Conservation (phyloP, 1,140 invertebrate genomes). For the Leucophenga varia region DNA sequence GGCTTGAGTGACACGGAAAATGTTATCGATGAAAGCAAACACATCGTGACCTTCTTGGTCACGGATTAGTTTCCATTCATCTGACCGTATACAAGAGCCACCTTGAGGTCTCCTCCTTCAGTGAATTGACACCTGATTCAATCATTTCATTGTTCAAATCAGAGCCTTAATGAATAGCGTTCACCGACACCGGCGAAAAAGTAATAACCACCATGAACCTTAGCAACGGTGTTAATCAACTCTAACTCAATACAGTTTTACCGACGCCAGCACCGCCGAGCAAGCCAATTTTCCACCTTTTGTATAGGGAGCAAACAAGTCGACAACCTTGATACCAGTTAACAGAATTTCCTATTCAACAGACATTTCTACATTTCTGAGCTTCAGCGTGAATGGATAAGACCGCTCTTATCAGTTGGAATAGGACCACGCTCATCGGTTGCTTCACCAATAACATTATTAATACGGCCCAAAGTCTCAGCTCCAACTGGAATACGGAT, state of each 20-base stretch:
- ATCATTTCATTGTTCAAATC: constrained; percentile 99
- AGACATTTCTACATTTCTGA: constrained; percentile 96
- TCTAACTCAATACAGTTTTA: constrained; percentile 99
- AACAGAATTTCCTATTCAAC: constrained; percentile 97
- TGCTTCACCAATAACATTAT: constrained; percentile 95
- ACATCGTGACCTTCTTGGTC: constrained; percentile 99
- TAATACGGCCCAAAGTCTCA: constrained; percentile 94
- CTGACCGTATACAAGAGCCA: constrained; percentile 98
- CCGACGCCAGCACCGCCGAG: constrained; percentile 99
- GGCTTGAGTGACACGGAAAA: constrained; percentile 99
- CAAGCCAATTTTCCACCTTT: constrained; percentile 99
- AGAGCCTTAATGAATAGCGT: constrained; percentile 97
- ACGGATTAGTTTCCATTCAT: constrained; percentile 99
- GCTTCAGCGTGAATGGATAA: constrained; percentile 97
- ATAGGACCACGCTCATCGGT: constrained; percentile 98
- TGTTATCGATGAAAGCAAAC: constrained; percentile 99
- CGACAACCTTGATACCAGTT: constrained; percentile 98
- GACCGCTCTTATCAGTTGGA: constrained; percentile 79
- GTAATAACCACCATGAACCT: constrained; percentile 99
- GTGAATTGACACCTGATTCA: constrained; percentile 94
- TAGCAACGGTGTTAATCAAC: constrained; percentile 99
- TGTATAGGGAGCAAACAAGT: constrained; percentile 91
- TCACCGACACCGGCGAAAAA: constrained; percentile 99
- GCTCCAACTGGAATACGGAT: constrained; percentile 97
- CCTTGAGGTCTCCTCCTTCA: constrained; percentile 84